Conservation (phyloP, 2,113 vertebrate species). For the Xiphorhynchus elegans region DNA sequence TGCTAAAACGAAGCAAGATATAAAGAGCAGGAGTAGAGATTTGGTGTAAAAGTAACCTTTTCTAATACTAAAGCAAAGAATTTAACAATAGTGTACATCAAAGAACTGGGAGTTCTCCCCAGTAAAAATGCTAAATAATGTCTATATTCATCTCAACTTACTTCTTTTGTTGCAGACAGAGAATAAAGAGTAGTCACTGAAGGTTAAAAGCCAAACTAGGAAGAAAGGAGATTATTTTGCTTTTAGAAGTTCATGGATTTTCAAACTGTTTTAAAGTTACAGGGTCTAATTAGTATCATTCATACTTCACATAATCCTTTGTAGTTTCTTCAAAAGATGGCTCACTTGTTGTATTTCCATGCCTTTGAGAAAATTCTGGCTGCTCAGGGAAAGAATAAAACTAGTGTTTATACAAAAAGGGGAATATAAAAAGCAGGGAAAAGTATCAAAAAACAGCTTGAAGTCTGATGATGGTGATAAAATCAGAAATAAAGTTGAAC, state of each 20-base stretch:
- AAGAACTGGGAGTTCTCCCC: not conserved
- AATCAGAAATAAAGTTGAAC: constrained; percentile 31
- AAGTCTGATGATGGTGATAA: constrained; percentile 17
- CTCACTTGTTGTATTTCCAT: constrained; percentile 20
- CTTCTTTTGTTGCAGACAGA: constrained; percentile 8
- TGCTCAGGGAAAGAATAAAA: not conserved
- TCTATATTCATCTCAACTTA: constrained; percentile 1
- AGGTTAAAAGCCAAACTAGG: constrained; percentile 38
- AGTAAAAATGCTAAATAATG: constrained; percentile 38
- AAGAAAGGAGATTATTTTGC: constrained; percentile 34
- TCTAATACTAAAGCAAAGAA: not conserved
- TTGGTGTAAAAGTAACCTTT: not conserved
- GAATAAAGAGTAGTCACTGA: constrained; percentile 40
- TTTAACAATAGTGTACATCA: not conserved
- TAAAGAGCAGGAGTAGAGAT: not conserved
- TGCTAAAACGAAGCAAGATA: not conserved
- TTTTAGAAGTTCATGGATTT: not conserved
- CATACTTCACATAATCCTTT: constrained; percentile 44
- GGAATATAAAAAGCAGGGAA: not conserved
- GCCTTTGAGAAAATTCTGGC: constrained; percentile 34
- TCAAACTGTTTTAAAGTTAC: constrained; percentile 42
- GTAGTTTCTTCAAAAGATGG: constrained; percentile 47
- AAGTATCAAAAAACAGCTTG: not conserved
- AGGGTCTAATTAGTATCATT: constrained; percentile 57
- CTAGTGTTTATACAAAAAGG: not conserved